Evolutionary conservation across 2,797 vertebrate species (phyloP).

Genomic region (Myoxocephalus aenaeus): DNA sequence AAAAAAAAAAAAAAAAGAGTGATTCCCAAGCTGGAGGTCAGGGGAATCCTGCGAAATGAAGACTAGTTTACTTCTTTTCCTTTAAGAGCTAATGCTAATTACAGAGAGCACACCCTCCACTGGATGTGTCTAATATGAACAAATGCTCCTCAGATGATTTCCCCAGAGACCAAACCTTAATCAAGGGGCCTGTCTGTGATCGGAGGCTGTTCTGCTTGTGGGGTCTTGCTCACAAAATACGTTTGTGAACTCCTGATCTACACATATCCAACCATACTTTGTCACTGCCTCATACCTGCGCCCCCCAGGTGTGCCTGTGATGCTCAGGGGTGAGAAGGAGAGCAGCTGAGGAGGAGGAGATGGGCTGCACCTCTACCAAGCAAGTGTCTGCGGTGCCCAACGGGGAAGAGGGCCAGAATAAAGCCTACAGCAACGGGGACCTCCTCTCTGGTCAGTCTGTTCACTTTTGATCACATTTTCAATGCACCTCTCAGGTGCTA

Average conservation of each 20-base stretch:
- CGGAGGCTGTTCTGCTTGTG: background rate
- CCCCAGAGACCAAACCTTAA: background rate
- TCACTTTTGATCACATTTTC: background rate
- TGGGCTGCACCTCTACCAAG: conserved; percentile 99
- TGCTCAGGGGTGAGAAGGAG: conserved; percentile 79
- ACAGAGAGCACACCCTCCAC: background rate
- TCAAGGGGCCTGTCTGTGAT: background rate
- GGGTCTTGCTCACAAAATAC: background rate
- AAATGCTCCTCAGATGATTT: conserved; percentile 18
- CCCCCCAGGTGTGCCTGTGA: conserved; percentile 75
- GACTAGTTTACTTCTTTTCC: background rate
- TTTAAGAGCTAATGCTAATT: background rate
- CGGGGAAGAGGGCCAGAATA: conserved; percentile 95
- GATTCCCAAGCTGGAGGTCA: conserved; percentile 17
- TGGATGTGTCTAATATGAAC: background rate
- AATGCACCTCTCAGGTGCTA: too few species aligned
- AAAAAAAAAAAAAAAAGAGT: background rate
- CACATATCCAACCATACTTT: background rate
- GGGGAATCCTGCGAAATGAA: background rate
- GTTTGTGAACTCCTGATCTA: background rate
- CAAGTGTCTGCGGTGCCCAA: conserved; percentile 98
- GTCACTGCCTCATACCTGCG: background rate
- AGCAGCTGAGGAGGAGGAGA: conserved; percentile 93
- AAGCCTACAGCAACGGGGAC: conserved; percentile 96
- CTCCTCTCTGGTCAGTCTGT: conserved; percentile 92